Conservation (phyloP, 2,797 vertebrate genomes). For the Pangasius djambal region DNA sequence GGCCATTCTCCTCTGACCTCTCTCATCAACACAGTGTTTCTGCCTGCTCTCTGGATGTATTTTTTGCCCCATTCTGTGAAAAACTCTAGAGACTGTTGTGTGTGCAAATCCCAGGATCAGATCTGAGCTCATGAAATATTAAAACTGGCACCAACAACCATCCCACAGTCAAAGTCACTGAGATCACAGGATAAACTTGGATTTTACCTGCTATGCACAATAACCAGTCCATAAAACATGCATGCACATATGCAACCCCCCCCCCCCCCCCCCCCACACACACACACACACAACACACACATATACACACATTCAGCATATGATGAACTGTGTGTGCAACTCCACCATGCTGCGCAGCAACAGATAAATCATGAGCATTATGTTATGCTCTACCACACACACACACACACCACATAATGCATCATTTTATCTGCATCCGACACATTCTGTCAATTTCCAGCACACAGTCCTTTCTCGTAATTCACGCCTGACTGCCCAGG, state of each 20-base stretch:
- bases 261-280: too few relatives aligned
- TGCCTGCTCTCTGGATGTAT: neutral
- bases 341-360: conserved; percentile 40
- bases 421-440: conserved; percentile 54
- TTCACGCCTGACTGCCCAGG: conserved; percentile 45
- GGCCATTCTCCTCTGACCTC: neutral
- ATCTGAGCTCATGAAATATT: neutral
- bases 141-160: neutral
- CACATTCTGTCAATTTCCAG: conserved; percentile 57
- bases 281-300: conserved; percentile 31
- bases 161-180: neutral
- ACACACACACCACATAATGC: conserved; percentile 34
- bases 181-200: neutral
- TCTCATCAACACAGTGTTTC: neutral
- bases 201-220: neutral
- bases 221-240: neutral
- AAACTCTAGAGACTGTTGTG: neutral
- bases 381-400: conserved; percentile 31
- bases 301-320: conserved; percentile 58
- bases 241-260: neutral
- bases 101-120: neutral
- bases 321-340: conserved; percentile 47
- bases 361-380: conserved; percentile 54
- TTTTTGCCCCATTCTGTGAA: neutral
- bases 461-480: conserved; percentile 47